Conservation (phyloP, 2,888 invertebrate species). For the Uloborus plumipes region DNA sequence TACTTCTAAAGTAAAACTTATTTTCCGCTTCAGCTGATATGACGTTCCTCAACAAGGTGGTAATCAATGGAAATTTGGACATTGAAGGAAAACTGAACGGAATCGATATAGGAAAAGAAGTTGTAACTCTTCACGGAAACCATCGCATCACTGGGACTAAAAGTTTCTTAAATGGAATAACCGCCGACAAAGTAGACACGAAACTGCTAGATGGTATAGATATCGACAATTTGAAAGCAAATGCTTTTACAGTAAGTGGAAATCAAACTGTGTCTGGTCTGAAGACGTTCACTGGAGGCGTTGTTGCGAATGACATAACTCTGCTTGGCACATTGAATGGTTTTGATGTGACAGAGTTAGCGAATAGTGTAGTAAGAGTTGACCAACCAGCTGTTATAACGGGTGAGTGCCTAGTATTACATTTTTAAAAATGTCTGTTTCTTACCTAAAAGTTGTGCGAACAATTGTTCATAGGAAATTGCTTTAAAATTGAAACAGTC, state of each 20-base stretch:
- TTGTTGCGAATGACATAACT: conserved; percentile 32
- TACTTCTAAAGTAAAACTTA: neutral
- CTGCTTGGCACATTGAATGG: conserved; percentile 57
- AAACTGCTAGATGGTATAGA: conserved; percentile 48
- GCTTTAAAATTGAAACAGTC: too few relatives aligned
- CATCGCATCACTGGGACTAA: conserved; percentile 50
- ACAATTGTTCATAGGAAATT: too few relatives aligned
- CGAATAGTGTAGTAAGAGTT: conserved; percentile 32
- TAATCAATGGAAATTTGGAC: conserved; percentile 21
- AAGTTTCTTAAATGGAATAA: conserved; percentile 41
- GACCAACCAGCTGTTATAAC: conserved; percentile 39
- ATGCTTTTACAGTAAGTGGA: conserved; percentile 42
- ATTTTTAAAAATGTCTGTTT: too few relatives aligned
- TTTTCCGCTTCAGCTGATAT: conserved; percentile 16
- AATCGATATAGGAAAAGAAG: conserved; percentile 44
- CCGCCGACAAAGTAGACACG: conserved; percentile 13
- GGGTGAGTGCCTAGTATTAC: conserved; percentile 5
- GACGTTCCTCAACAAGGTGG: conserved; percentile 28
- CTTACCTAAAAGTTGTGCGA: too few relatives aligned
- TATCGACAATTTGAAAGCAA: conserved; percentile 17
- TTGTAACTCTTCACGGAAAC: conserved; percentile 42
- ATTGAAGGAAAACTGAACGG: conserved; percentile 43
- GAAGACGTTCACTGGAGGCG: conserved; percentile 23
- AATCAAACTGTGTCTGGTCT: conserved; percentile 28
- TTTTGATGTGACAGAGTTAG: conserved; percentile 29